Base-by-base conservation (phyloP, 92 coral and sea anemone species). In the Palythoa grandiflora region DNA sequence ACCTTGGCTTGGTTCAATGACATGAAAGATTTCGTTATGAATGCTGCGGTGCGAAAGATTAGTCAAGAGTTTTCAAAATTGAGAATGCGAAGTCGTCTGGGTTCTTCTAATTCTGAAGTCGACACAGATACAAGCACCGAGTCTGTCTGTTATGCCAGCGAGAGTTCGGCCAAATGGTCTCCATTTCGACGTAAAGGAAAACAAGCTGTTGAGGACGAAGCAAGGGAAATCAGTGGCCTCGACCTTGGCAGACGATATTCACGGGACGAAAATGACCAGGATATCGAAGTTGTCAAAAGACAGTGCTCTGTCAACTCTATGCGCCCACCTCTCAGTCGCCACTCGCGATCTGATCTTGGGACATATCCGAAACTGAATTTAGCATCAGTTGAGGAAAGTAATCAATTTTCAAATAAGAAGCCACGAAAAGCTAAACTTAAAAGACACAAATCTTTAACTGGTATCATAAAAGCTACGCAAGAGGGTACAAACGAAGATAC, bases 271-370 rank as follows among this genome's bases (percentile, higher is more conserved):
- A 53, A 81, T 5, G 86, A 68, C 44, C 74, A 81, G 50, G 86
- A 81, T 2, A 28, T 81, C 38, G 86, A 81, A 81, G 86, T 81
- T 66, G 38, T 53, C 15, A 40, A 81, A 68, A 66, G 86, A 68
- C n/a, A 68, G 60, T 52, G 44, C 40, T 39, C 86, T 1, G 47
- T 81, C 37, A 81, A 48, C 28, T 81, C 74, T 13, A 28, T 21
- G 40, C 86, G 86, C 40, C 86, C 86, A 19, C 15, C 86, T 2
- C 59, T 81, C 19, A 38, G 44, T 47, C 86, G 75, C 11, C 86
- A 81, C 44, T 60, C 86, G 14, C 73, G 75, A 68, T 81, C 86
- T n/a, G 86, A 81, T 81, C 86, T 81, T 68, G 86, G 86, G 60
- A 81, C 86, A 11, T 81, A 81, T 36, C 59, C 86, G 16, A 50